Evolutionary conservation across 2,888 invertebrate species (phyloP), one percentile per base, ranked within the genome.

Genomic region (Hylaea fasciaria): DNA sequence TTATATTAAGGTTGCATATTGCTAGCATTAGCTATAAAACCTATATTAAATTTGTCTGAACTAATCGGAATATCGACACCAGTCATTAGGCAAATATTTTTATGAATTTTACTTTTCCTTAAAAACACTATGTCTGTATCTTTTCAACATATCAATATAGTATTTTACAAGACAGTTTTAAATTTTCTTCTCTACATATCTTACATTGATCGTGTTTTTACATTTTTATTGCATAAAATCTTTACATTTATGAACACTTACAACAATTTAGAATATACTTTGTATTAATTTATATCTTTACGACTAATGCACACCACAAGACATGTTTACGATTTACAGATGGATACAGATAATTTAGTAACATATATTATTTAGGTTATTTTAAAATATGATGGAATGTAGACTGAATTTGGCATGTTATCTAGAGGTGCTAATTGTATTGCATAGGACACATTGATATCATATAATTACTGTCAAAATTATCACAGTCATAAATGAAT

Each of bases 211-310:
- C 41, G 43, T 43, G 75, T 73, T 78, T 76, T 68, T 57, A 22
- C 22, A 22, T 65, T 74, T 80, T 80, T 65, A 16, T 83, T 76
- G 83, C 82, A 84, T 89, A 87, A 85, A 88, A 84, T 86, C 77
- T 89, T 85, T 85, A 82, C 78, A 82, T 69, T 78, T 86, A 87
- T 86, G 89, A 91, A 91, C 90, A 91, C 90, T 88, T 90, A 91
- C 68, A 89, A 85, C 86, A 85, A 90, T 91, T 91, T 91, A 90
- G 90, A 91, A 91, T 91, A 89, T 88, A 86, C 68, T 77, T 80
- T 79, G 64, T 66, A 52, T 72, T 71, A 69, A 70, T 68, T 66
- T 59, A 56, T 50, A 54, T 53, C 39, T 52, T 52, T 57, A 63
- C 37, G 48, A 59, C 43, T 82, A 82, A 79, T 76, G 73, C 75